Percentiles rank a stretch among this genome's conserved stretches.
Conservation (phyloP, 2,888 invertebrate genomes). For the Acanthococcus lagerstroemiae region DNA sequence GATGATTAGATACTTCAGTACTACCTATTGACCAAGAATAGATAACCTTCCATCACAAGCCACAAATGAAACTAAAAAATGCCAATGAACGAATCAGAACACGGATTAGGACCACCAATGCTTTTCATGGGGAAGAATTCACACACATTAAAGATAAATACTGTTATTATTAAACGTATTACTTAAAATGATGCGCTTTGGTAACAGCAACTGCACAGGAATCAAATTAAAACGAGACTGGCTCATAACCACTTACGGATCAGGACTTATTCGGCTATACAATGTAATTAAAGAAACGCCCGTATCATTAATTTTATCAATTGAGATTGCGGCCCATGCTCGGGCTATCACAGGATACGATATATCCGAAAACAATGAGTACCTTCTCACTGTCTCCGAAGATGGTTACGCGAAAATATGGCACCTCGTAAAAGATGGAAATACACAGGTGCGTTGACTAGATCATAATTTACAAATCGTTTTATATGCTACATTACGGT, state of each 20-base stretch:
- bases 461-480: constrained; percentile 34
- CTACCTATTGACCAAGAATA: background rate
- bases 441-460: constrained; percentile 21
- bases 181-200: too few species aligned
- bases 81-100: background rate
- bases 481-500: too few species aligned
- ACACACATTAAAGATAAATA: too few species aligned
- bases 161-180: too few species aligned
- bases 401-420: constrained; percentile 40
- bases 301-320: constrained; percentile 32
- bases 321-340: constrained; percentile 40
- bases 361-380: constrained; percentile 36
- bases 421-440: constrained; percentile 35
- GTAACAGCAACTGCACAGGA: constrained; percentile 27
- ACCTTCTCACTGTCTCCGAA: constrained; percentile 38
- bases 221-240: constrained; percentile 32
- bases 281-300: constrained; percentile 23
- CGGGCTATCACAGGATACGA: constrained; percentile 39
- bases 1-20: too few species aligned
- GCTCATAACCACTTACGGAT: constrained; percentile 38
- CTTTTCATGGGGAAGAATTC: too few species aligned
- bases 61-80: background rate
- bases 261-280: constrained; percentile 39
- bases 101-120: too few species aligned
- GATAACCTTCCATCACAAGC: background rate